phyloP scores from a whole-genome alignment of 2,797 vertebrate genomes.

The Thripadectes ignobilis region DNA sequence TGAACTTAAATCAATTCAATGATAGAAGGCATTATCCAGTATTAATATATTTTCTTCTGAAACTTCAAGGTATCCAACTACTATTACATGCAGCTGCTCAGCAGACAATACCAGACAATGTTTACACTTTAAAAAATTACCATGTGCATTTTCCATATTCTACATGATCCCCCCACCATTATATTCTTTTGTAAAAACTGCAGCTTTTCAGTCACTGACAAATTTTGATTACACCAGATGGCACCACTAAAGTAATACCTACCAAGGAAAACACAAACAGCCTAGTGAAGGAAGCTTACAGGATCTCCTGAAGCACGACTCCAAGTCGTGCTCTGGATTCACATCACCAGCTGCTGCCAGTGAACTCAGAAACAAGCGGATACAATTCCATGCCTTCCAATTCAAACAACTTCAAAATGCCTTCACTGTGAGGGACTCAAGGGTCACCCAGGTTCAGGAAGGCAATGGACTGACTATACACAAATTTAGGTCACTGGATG shows the following conservation, averaged over 20 bases:
- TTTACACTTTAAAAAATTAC: not conserved
- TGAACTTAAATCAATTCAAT: not conserved
- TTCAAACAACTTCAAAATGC: not conserved
- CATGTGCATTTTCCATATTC: not conserved
- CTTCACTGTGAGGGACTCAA: not conserved
- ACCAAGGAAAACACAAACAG: not conserved
- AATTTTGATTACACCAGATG: not conserved
- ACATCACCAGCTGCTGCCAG: not conserved
- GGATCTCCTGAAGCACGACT: not conserved
- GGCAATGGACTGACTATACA: not conserved
- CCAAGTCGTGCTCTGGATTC: not conserved
- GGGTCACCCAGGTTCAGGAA: not conserved
- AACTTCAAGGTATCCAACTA: not conserved
- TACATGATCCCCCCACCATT: not conserved
- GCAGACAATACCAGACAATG: not conserved
- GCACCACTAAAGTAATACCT: not conserved
- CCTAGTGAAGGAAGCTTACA: not conserved
- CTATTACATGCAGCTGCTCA: not conserved
- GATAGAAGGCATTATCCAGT: not conserved
- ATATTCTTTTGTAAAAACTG: not conserved
- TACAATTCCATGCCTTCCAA: fast-evolving
- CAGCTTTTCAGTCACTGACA: not conserved
- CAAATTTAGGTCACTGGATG: not conserved
- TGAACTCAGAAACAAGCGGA: not conserved
- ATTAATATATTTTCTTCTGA: not conserved